Evolutionary conservation across 2,797 vertebrate genomes (phyloP), one percentile per base, ranked within the genome.

Genomic region (Acanthiza pusilla): DNA sequence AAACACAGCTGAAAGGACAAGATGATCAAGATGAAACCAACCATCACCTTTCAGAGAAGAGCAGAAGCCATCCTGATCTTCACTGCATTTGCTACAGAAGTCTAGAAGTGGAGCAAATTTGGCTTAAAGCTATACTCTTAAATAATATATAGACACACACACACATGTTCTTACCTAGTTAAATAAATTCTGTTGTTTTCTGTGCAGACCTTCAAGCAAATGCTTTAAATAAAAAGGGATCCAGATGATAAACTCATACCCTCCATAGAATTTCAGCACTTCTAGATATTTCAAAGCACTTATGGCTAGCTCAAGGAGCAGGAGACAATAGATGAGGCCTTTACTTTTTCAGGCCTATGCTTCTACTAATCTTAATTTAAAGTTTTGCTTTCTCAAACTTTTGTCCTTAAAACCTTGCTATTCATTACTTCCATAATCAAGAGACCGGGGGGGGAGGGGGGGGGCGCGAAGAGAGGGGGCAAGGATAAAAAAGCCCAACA

Each of bases 401-500:
- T 42, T 5, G 19, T 85, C 30, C 51, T 40, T 54, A 67, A 51
- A 74, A 25, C 9, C 16, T 42, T 40, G 12, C 14, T 47, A n/a
- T 71, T 80, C 22, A 67, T 30, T 29, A 53, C 5, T 48, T 62
- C 67, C 22, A 67, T 14, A 61, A 54, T 9, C 30, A 65, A 25
- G 13, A 45, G 4, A 36, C 36, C 36, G 36, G 36, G 36, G 36
- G 36, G 2, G 1, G 16, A 5, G 3, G 13, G 7, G 16, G 2
- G 13, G 3, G 18, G 22, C 13, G 22, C 47, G 12, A 23, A 47
- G 12, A 6, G 8, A 17, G 20, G 7, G 15, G 10, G 20, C 5
- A 12, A 29, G 30, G 6, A 4, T 30, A 20, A 48, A 70, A 71
- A 26, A 15, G 14, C 3, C 6, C 47, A 78, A 21, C 19, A 38